A percentile compares a stretch with the other conserved stretches of the same genome.
Conservation (phyloP, 2,113 vertebrate genomes). For the Anoura caudifer region DNA sequence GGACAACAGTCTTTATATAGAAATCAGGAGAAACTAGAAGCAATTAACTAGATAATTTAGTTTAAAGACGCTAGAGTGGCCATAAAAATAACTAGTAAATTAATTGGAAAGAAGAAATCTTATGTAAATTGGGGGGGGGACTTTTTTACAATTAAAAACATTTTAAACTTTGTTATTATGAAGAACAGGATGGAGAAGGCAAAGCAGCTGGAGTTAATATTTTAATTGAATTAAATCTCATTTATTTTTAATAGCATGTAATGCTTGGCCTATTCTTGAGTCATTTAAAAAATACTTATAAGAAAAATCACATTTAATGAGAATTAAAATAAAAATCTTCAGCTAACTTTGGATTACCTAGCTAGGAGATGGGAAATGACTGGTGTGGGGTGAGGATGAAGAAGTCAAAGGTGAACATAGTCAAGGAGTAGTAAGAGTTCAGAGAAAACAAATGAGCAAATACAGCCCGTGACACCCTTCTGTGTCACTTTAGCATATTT, state of each 20-base stretch:
- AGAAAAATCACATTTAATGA: conserved; percentile 24
- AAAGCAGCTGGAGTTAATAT: background rate
- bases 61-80: conserved; percentile 12
- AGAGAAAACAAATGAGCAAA: background rate
- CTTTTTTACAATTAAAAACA: background rate
- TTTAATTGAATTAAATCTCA: conserved; percentile 22
- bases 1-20: conserved; percentile 37
- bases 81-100: conserved; percentile 16
- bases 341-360: background rate
- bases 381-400: background rate
- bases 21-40: conserved; percentile 54
- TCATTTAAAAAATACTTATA: background rate
- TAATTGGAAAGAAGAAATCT: conserved; percentile 25
- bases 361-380: background rate
- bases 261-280: background rate
- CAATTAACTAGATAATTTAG: conserved; percentile 48
- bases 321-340: background rate
- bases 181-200: background rate
- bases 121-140: background rate
- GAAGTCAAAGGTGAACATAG: background rate
- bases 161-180: background rate
- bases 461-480: background rate
- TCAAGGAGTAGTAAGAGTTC: background rate
- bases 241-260: background rate
- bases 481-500: background rate